Evolutionary conservation across 2,797 vertebrate species (phyloP).

Genomic region (Oryzias dopingdopingensis): DNA sequence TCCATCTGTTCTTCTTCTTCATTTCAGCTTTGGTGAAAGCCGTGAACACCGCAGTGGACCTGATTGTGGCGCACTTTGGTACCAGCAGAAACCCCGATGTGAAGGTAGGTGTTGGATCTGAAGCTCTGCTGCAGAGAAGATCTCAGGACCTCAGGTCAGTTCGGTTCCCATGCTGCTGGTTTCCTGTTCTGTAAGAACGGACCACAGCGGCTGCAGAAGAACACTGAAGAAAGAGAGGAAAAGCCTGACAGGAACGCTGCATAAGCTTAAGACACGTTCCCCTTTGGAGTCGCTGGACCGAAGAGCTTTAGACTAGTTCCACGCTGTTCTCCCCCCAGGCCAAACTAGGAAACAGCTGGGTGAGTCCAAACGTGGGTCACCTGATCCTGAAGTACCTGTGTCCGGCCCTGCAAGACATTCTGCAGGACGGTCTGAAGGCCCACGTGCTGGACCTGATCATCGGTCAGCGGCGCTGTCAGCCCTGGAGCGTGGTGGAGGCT

Average conservation of each 20-base stretch:
- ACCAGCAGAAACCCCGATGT: conserved; percentile 93
- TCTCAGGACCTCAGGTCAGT: too few species aligned
- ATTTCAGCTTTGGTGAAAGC: conserved; percentile 87
- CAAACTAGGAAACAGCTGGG: conserved; percentile 95
- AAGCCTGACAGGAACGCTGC: too few species aligned
- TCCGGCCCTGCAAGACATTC: conserved; percentile 86
- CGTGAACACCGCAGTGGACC: conserved; percentile 93
- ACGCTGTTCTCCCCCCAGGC: conserved; percentile 72
- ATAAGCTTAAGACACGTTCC: too few species aligned
- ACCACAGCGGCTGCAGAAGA: too few species aligned
- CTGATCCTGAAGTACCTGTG: conserved; percentile 96
- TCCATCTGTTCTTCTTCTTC: neutral
- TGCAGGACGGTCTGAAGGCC: conserved; percentile 90
- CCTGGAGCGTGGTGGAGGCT: conserved; percentile 94
- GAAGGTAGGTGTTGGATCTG: conserved; percentile 77
- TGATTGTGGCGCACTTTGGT: conserved; percentile 96
- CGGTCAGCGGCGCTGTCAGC: conserved; percentile 90
- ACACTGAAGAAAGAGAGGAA: too few species aligned
- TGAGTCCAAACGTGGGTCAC: conserved; percentile 95
- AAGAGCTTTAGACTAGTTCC: neutral
- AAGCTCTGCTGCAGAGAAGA: too few species aligned
- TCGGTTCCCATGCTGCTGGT: too few species aligned
- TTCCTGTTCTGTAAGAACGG: too few species aligned
- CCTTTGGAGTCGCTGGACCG: neutral
- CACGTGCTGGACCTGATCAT: conserved; percentile 92